phyloP scores from a whole-genome alignment of 1,140 invertebrate species.

The Drosophila subobscura region DNA sequence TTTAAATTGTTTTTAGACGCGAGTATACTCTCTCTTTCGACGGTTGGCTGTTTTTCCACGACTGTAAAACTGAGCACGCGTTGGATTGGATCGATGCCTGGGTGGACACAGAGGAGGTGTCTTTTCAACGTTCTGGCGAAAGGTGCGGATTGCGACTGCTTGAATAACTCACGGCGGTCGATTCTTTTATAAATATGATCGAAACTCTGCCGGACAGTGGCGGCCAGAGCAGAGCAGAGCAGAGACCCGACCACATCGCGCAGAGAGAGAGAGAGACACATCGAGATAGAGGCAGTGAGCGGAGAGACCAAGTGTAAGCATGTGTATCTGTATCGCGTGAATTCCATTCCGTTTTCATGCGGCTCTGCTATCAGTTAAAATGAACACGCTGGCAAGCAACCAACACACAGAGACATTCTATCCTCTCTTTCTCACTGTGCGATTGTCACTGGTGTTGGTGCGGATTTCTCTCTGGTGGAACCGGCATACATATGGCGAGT shows the following conservation, averaged over 20 bases:
- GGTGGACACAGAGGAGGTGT: too few species aligned
- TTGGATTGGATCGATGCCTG: too few species aligned
- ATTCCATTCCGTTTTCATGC: constrained; percentile 50
- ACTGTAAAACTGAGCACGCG: too few species aligned
- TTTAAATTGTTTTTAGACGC: constrained; percentile 24
- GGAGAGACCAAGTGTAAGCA: constrained; percentile 33
- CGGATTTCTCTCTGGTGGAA: constrained; percentile 44
- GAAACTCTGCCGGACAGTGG: constrained; percentile 19
- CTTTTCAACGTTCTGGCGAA: constrained; percentile 68
- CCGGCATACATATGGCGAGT: constrained; percentile 64
- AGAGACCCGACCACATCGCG: constrained; percentile 14
- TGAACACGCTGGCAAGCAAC: constrained; percentile 59
- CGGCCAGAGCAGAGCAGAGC: background rate
- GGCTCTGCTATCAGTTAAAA: constrained; percentile 61
- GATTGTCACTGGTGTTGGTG: constrained; percentile 8
- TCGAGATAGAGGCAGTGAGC: constrained; percentile 6
- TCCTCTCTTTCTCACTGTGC: constrained; percentile 3
- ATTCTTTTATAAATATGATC: constrained; percentile 81
- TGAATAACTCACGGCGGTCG: constrained; percentile 62
- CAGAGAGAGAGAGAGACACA: constrained; percentile 1
- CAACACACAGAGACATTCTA: background rate
- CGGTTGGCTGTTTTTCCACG: background rate
- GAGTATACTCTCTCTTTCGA: constrained; percentile 17
- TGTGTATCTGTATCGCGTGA: constrained; percentile 75
- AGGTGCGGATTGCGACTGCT: constrained; percentile 68